Conservation (phyloP, 2,888 invertebrate species). For the Melanostoma scalare region DNA sequence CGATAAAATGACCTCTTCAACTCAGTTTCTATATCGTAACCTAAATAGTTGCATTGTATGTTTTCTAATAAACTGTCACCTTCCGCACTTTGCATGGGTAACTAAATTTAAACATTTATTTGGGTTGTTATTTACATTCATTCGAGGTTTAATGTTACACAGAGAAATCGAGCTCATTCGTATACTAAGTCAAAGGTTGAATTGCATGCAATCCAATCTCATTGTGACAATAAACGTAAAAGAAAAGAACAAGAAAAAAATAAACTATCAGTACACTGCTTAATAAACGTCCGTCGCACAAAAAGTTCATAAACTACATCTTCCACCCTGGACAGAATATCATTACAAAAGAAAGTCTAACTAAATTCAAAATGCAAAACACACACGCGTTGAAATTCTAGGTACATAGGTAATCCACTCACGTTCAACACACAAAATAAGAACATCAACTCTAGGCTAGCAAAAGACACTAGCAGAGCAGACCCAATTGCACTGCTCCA, state of each 20-base stretch:
- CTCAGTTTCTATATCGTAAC: no score
- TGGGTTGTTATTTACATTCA: no score
- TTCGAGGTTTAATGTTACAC: no score
- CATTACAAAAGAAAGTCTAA: constrained; percentile 48
- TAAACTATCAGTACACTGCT: neutral
- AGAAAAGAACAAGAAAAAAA: neutral
- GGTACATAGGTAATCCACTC: constrained; percentile 37
- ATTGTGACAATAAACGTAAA: neutral
- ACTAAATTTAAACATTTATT: no score
- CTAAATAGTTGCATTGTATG: no score
- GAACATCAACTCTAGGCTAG: constrained; percentile 37
- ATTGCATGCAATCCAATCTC: neutral
- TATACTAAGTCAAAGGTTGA: constrained; percentile 38
- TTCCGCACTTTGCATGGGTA: no score
- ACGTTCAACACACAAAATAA: constrained; percentile 43
- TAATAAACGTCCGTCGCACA: constrained; percentile 5
- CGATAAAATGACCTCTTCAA: no score
- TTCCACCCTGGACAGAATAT: constrained; percentile 8
- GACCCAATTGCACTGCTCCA: constrained; percentile 41
- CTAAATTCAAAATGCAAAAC: constrained; percentile 30
- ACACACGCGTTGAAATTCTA: constrained; percentile 7
- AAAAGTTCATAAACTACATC: constrained; percentile 50
- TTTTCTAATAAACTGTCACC: no score
- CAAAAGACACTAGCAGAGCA: constrained; percentile 4
- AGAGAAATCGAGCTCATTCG: no score